phyloP scores from a whole-genome alignment of 1,140 invertebrate genomes.

The Macrosteles quadrilineatus region DNA sequence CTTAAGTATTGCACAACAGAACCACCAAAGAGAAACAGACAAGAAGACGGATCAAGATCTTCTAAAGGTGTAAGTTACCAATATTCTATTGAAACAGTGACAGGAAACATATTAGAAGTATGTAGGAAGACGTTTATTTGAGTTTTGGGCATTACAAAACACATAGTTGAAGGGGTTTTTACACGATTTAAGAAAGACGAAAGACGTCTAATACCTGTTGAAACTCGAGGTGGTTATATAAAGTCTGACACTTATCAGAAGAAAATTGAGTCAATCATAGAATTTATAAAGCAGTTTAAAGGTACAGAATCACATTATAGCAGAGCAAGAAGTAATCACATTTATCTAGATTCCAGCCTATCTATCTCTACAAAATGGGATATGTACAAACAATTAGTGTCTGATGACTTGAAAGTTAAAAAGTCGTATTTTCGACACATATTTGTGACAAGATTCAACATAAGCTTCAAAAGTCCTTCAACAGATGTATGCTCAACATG shows the following conservation, averaged over 20 bases:
- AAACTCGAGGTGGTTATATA: slow-evolving; percentile 22
- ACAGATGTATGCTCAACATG: slow-evolving; percentile 42
- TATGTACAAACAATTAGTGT: not conserved
- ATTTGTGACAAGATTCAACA: slow-evolving; percentile 37
- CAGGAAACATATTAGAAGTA: slow-evolving; percentile 24
- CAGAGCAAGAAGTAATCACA: slow-evolving; percentile 24
- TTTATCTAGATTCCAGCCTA: slow-evolving; percentile 32
- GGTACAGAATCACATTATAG: slow-evolving; percentile 34
- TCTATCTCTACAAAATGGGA: slow-evolving; percentile 29
- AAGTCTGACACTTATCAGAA: not conserved
- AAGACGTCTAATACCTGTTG: not conserved
- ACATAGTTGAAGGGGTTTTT: slow-evolving; percentile 17
- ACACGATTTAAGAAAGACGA: not conserved
- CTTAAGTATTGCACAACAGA: slow-evolving; percentile 29
- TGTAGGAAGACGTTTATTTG: slow-evolving; percentile 19
- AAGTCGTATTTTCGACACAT: slow-evolving; percentile 33
- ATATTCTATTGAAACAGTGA: slow-evolving; percentile 10
- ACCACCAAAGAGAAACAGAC: not conserved
- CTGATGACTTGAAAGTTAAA: slow-evolving; percentile 34
- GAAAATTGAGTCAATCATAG: slow-evolving; percentile 18
- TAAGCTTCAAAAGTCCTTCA: slow-evolving; percentile 38
- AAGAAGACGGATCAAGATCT: not conserved
- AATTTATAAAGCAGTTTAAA: slow-evolving; percentile 33
- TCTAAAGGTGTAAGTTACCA: not conserved
- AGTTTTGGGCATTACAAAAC: not conserved